Conservation (phyloP, 2,113 vertebrate genomes). For the Tor tambroides region DNA sequence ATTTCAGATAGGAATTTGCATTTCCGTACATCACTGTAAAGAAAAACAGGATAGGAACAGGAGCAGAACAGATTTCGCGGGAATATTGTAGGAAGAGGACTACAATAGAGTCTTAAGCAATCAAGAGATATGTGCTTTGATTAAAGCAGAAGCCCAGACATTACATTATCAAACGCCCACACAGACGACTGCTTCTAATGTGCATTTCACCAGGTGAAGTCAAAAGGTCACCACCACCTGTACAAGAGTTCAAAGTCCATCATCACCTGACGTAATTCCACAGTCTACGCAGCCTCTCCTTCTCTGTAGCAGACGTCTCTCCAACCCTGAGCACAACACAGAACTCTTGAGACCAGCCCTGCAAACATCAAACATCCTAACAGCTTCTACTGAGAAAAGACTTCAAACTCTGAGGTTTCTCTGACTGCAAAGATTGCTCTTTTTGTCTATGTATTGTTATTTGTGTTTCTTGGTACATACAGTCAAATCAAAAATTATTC, state of each 20-base stretch:
- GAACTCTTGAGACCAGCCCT: neutral
- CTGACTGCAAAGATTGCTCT: neutral
- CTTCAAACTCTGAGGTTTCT: neutral
- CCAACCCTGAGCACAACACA: conserved; percentile 83
- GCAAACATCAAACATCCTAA: neutral
- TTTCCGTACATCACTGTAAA: neutral
- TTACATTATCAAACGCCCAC: neutral
- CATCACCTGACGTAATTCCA: conserved; percentile 87
- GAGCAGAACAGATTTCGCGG: neutral
- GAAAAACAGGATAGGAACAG: neutral
- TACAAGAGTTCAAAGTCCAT: neutral
- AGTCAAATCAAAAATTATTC: no score
- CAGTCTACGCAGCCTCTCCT: conserved; percentile 75
- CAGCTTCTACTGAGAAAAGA: neutral
- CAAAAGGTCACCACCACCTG: conserved; percentile 13
- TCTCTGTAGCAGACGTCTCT: conserved; percentile 74
- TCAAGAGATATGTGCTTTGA: neutral
- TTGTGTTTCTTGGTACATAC: neutral
- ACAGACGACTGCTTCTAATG: neutral
- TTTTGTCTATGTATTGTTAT: neutral
- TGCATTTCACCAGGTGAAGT: neutral
- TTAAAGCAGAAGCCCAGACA: neutral
- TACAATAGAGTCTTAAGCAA: neutral
- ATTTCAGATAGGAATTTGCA: neutral
- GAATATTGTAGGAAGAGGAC: neutral